Percentiles rank a stretch among this genome's conserved stretches.
These are phyloP conservation scores for Erinaceus europaeus DNA, from an alignment of 2,113 vertebrate species.

Conservation along the genomic window DNA sequence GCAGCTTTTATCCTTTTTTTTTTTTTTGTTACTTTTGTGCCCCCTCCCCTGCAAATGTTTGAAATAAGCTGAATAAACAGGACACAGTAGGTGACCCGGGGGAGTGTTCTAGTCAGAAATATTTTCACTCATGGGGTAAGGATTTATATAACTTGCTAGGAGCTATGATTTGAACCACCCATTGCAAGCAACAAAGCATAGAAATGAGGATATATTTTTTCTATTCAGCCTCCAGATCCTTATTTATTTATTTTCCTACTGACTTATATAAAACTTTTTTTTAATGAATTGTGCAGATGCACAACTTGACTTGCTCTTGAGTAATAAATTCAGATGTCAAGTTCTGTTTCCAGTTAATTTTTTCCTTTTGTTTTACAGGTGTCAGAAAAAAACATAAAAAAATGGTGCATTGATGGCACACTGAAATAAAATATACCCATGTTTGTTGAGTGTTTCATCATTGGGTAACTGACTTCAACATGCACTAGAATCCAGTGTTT, in stretches of 20 bases:
- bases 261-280: neutral
- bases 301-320: neutral
- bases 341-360: constrained; percentile 17
- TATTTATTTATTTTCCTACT: constrained; percentile 37
- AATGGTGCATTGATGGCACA: neutral
- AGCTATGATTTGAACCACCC: constrained; percentile 66
- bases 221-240: neutral
- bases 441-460: neutral
- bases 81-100: constrained; percentile 65
- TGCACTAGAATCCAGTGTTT: neutral
- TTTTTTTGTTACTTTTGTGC: constrained; percentile 50
- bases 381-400: constrained; percentile 31
- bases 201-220: neutral
- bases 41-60: constrained; percentile 51
- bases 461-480: neutral
- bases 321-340: neutral
- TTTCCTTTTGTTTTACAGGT: constrained; percentile 27
- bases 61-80: constrained; percentile 77
- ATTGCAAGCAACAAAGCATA: constrained; percentile 50
- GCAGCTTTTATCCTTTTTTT: constrained; percentile 41
- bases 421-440: neutral
- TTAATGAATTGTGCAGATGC: neutral
- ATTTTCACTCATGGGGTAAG: constrained; percentile 72
- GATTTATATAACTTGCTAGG: constrained; percentile 62
- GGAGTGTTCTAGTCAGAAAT: constrained; percentile 76